phyloP scores from a whole-genome alignment of 2,113 vertebrate species.

The Morone chrysops region DNA sequence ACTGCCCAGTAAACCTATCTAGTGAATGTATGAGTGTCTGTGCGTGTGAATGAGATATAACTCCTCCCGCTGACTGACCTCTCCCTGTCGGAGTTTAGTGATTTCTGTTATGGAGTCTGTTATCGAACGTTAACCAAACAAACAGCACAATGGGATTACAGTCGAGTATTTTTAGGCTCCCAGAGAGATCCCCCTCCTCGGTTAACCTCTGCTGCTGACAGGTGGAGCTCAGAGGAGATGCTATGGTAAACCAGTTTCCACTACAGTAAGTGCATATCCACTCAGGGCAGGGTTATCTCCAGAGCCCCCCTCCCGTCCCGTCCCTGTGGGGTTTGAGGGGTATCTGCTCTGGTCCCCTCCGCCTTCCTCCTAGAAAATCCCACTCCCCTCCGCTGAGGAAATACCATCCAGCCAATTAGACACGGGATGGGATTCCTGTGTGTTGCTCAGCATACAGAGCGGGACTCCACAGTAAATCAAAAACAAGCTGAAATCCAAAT shows the following conservation, averaged over 20 bases:
- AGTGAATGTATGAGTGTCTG: neutral
- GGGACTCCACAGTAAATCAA: conserved; percentile 17
- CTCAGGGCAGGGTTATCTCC: conserved; percentile 33
- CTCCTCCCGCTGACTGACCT: conserved; percentile 2
- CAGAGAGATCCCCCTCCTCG: conserved; percentile 10
- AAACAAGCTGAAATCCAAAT: conserved; percentile 22
- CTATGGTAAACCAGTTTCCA: conserved; percentile 26
- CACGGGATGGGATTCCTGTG: conserved; percentile 61
- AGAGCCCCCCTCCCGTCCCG: neutral
- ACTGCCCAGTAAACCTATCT: no score
- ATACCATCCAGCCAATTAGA: conserved; percentile 75
- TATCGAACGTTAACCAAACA: conserved; percentile 53
- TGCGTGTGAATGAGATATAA: conserved; percentile 4
- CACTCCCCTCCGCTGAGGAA: conserved; percentile 64
- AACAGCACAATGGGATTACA: conserved; percentile 27
- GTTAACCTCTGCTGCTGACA: conserved; percentile 44
- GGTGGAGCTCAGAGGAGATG: conserved; percentile 44
- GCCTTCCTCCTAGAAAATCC: conserved; percentile 8
- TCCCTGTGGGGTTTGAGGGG: conserved; percentile 23
- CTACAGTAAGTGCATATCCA: conserved; percentile 7
- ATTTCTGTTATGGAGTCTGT: conserved; percentile 26
- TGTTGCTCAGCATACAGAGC: conserved; percentile 26
- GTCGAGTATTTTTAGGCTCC: conserved; percentile 56
- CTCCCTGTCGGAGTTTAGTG: neutral
- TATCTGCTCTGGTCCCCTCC: neutral